Evolutionary conservation across 2,888 invertebrate species (phyloP), one percentile per base, ranked within the genome.

Genomic region (Patella pellucida): DNA sequence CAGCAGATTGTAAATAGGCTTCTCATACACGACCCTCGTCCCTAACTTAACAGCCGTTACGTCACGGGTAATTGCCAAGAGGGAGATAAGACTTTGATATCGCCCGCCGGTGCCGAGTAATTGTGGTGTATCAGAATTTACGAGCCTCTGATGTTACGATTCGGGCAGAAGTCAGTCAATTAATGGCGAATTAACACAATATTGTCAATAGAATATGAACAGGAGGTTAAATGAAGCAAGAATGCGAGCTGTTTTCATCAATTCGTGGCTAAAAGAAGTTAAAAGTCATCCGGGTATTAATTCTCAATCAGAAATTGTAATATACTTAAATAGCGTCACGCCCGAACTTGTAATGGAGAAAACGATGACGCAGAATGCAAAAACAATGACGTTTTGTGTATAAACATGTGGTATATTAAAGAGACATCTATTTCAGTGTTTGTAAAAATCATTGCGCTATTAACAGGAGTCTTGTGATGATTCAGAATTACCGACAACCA

Each of bases 1-100:
- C 62, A 62, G 23, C 62, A 62, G 62, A 62, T 62, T 62, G 62
- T 62, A 23, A 62, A 62, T 62, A 62, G 62, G 62, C 23, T 62
- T 23, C 19, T 62, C 62, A 41, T 62, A 62, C 62, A 23, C 62
- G 62, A 62, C 62, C 62, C 62, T 23, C 23, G 19, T 62, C 62
- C 19, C 62, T 11, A 15, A 19, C 62, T 62, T 62, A 62, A 62
- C 62, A 62, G 62, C 62, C 14, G 23, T 62, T 62, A 62, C 62
- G 62, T 62, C 62, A 62, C 23, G 19, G 23, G 62, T 62, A 62
- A 62, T 19, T 62, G 23, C 62, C 23, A 23, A 62, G 19, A 62
- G 62, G 23, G 19, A 19, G 62, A 19, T 62, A 62, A 19, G n/a
- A 62, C 62, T 62, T 62, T 62, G 62, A 62, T 62, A 62, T 62